phyloP scores from a whole-genome alignment of 1,140 invertebrate genomes.

The Whitmania pigra region DNA sequence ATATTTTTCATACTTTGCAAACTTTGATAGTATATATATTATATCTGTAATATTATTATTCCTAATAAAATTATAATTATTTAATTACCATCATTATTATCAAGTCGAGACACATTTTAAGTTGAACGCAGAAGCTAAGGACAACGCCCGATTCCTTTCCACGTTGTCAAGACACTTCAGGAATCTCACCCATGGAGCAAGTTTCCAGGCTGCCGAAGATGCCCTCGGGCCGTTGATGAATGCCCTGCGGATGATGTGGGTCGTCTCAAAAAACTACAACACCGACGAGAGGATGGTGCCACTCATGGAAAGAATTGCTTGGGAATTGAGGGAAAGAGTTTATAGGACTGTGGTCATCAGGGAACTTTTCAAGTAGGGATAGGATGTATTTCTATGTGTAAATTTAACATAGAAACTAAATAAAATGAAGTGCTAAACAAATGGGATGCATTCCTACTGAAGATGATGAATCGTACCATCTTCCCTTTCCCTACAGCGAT shows the following conservation, averaged over 20 bases:
- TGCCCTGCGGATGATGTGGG: conserved; percentile 50
- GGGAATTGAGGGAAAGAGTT: conserved; percentile 62
- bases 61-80: background rate
- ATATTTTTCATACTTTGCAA: too few relatives aligned
- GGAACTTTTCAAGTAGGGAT: background rate
- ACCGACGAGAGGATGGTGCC: conserved; percentile 37
- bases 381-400: background rate
- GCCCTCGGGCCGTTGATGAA: conserved; percentile 63
- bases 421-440: background rate
- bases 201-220: conserved; percentile 53
- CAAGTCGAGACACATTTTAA: background rate
- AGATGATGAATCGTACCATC: background rate
- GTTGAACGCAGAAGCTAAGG: conserved; percentile 58
- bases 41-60: background rate
- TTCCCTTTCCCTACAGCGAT: conserved; percentile 35
- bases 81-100: background rate
- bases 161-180: conserved; percentile 68
- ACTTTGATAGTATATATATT: too few relatives aligned
- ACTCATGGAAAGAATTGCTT: conserved; percentile 64
- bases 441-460: too few relatives aligned
- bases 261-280: conserved; percentile 43
- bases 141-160: conserved; percentile 67
- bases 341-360: conserved; percentile 49
- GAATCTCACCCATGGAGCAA: conserved; percentile 57
- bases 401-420: too few relatives aligned